phyloP scores from a whole-genome alignment of 2,797 vertebrate genomes.

The Cyclopterus lumpus region DNA sequence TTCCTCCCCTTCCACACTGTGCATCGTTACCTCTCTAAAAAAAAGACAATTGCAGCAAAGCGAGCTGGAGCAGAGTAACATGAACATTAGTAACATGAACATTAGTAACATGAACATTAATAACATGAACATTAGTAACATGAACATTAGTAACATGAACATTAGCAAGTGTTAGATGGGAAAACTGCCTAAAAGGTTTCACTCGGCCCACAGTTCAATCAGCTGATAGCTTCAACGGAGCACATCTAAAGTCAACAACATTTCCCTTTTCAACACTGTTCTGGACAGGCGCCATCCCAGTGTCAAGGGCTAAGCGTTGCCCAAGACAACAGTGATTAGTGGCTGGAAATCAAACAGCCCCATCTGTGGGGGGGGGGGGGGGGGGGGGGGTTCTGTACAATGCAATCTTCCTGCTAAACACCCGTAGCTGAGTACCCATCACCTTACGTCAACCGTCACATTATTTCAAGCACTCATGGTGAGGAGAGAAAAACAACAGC shows the following conservation, averaged over 20 bases:
- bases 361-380: constrained; percentile 6
- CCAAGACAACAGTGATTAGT: constrained; percentile 53
- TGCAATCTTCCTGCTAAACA: not conserved
- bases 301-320: constrained; percentile 33
- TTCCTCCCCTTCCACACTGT: not conserved
- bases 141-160: too few relatives aligned
- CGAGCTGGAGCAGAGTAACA: not conserved
- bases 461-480: constrained; percentile 16
- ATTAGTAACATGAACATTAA: too few relatives aligned
- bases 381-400: not conserved
- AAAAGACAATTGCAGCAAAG: not conserved
- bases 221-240: constrained; percentile 22
- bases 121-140: too few relatives aligned
- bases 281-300: constrained; percentile 19
- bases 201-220: constrained; percentile 8
- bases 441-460: constrained; percentile 12
- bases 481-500: constrained; percentile 9
- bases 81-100: too few relatives aligned
- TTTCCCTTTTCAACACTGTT: constrained; percentile 13
- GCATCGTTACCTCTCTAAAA: not conserved
- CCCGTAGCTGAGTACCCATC: constrained; percentile 14
- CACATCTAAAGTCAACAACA: constrained; percentile 37
- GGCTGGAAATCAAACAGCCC: constrained; percentile 46
- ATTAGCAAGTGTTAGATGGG: not conserved
- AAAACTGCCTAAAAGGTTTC: constrained; percentile 1